Percentiles rank a stretch among this genome's conserved stretches.
Conservation (phyloP, 2,113 vertebrate species). For the Calyptomena viridis region DNA sequence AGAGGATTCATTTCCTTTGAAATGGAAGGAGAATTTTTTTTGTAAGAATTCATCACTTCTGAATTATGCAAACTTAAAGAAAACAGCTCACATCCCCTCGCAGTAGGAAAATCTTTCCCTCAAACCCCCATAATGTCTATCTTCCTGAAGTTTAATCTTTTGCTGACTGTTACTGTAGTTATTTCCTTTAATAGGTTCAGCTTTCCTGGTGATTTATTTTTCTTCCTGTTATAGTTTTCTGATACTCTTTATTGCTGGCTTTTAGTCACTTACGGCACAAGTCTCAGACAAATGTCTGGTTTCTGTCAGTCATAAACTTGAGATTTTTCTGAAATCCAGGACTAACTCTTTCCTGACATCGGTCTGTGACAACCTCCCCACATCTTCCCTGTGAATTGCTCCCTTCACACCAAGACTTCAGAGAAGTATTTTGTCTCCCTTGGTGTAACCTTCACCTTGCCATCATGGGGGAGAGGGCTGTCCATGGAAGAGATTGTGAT, state of each 20-base stretch:
- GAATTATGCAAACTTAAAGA: background rate
- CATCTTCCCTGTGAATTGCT: background rate
- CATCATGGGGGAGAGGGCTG: background rate
- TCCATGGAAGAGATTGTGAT: rapidly evolving
- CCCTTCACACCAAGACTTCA: background rate
- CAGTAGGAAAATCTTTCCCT: background rate
- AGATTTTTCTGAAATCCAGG: background rate
- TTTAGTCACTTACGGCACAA: background rate
- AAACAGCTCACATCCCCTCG: background rate
- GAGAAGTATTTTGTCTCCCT: background rate
- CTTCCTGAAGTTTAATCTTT: background rate
- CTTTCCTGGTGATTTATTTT: background rate
- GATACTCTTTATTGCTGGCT: background rate
- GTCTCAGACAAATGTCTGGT: background rate
- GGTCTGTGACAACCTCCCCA: background rate
- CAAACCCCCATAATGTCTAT: background rate
- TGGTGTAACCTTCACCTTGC: background rate
- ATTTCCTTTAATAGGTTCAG: background rate
- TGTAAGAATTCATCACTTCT: background rate
- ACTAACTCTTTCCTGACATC: background rate
- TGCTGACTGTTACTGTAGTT: background rate
- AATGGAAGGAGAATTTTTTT: background rate
- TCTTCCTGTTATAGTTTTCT: background rate
- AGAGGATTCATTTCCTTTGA: background rate
- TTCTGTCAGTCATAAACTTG: background rate